phyloP scores from a whole-genome alignment of 2,888 invertebrate genomes.

The Bombyx huttoni region DNA sequence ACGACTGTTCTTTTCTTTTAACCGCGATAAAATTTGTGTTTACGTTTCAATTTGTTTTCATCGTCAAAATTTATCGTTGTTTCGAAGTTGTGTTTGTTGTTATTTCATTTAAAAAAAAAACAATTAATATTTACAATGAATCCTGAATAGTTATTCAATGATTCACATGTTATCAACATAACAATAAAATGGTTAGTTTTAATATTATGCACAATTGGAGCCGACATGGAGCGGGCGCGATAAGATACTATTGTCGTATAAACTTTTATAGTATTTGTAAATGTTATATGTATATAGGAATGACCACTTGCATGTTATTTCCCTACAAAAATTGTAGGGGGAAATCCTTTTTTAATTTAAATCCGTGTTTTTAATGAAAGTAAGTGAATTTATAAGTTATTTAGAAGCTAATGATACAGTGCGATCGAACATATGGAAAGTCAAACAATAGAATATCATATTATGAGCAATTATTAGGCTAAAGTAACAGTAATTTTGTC shows the following conservation, averaged over 20 bases:
- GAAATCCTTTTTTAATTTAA: no score
- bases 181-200: background rate
- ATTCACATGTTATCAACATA: background rate
- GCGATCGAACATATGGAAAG: no score
- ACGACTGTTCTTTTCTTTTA: conserved; percentile 9
- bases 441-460: no score
- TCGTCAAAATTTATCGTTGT: conserved; percentile 5
- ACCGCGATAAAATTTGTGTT: conserved; percentile 8
- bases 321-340: background rate
- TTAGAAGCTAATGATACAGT: no score
- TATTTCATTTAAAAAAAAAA: background rate
- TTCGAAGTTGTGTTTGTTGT: conserved; percentile 1
- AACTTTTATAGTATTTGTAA: background rate
- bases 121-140: background rate
- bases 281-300: background rate
- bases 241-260: background rate
- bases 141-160: background rate
- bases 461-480: no score
- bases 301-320: background rate
- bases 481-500: no score
- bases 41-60: conserved; percentile 2
- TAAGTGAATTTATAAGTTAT: no score
- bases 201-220: background rate
- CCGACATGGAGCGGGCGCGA: background rate
- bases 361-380: no score